phyloP scores from a whole-genome alignment of 2,113 vertebrate genomes.

The pig (Sus scrofa) region DNA sequence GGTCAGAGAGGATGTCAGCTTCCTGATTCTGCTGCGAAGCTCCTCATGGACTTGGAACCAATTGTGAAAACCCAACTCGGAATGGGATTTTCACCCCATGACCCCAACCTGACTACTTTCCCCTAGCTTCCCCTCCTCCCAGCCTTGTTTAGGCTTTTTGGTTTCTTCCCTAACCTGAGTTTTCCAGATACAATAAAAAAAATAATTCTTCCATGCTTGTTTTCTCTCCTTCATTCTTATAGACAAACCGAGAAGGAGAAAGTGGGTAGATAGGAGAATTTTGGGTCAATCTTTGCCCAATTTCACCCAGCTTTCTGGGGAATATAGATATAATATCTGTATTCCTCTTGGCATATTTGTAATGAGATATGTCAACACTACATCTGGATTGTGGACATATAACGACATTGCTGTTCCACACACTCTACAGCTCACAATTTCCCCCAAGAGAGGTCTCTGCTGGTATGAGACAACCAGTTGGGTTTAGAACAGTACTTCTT shows the following conservation, averaged over 20 bases:
- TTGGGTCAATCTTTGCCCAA: background rate
- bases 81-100: background rate
- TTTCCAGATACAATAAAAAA: constrained; percentile 2
- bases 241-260: rapidly evolving
- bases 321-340: background rate
- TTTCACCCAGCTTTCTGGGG: background rate
- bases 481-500: background rate
- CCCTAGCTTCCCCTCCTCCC: background rate
- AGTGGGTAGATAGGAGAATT: background rate
- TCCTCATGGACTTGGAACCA: background rate
- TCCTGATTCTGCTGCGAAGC: background rate
- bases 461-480: background rate
- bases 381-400: background rate
- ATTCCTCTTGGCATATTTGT: background rate
- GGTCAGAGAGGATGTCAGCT: background rate
- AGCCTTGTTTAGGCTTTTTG: background rate
- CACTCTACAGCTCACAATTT: background rate
- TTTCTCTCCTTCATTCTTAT: background rate
- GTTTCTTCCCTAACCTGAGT: background rate
- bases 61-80: background rate
- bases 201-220: background rate
- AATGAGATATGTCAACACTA: rapidly evolving
- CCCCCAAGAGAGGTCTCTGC: background rate
- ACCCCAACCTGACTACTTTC: background rate
- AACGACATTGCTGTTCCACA: background rate